Evolutionary conservation across 92 coral and sea anemone species (phyloP).

Genomic region (Ricordea florida): DNA sequence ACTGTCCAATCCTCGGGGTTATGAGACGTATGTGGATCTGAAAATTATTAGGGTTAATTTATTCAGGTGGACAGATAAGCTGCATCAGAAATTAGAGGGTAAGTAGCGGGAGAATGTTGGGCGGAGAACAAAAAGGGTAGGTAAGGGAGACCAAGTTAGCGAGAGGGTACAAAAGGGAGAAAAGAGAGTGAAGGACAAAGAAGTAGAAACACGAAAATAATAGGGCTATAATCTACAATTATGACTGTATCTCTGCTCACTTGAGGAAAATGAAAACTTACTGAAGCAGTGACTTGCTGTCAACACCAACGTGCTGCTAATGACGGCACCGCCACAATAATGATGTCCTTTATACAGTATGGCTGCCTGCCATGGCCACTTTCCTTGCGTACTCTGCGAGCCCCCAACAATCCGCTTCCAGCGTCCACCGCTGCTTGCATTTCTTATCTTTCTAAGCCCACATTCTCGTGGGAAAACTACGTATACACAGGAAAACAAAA

Average conservation of each 20-base stretch:
- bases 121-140: no score
- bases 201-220: no score
- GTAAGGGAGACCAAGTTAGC: no score
- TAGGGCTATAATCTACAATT: no score
- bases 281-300: constrained; percentile 92
- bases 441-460: constrained; percentile 27
- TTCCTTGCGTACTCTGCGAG: constrained; percentile 68
- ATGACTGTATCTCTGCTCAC: no score
- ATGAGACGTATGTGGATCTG: constrained; percentile 72
- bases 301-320: constrained; percentile 71
- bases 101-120: no score
- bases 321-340: constrained; percentile 94
- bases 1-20: constrained; percentile 80
- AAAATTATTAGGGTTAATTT: no score
- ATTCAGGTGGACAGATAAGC: no score
- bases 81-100: no score
- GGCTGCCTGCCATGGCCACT: constrained; percentile 97
- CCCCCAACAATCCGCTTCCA: constrained; percentile 82
- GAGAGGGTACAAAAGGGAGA: no score
- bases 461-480: constrained; percentile 60
- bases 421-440: constrained; percentile 16
- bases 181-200: no score
- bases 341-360: constrained; percentile 69
- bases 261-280: constrained; percentile 41
- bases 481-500: no score